Evolutionary conservation across 2,113 vertebrate genomes (phyloP).

Genomic region (Cryptomyrus ogoouensis): DNA sequence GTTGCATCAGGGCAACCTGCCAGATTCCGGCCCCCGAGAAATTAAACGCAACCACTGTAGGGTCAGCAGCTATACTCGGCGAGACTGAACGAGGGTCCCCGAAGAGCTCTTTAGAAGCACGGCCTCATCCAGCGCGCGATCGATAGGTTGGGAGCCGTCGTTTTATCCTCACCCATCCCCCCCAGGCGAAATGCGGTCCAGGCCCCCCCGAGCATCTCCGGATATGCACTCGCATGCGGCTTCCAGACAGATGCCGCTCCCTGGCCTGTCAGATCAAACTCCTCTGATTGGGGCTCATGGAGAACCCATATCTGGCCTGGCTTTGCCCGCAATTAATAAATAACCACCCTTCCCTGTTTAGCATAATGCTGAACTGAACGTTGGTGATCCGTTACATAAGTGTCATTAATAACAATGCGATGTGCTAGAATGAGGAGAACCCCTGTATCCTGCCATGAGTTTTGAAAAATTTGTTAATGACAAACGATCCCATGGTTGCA

Average conservation of each 20-base stretch:
- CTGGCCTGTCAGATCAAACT: conserved; percentile 14
- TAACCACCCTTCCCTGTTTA: background rate
- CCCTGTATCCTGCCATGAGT: background rate
- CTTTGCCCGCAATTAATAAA: background rate
- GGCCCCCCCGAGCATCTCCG: background rate
- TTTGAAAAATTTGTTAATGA: background rate
- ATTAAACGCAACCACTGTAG: background rate
- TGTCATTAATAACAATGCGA: background rate
- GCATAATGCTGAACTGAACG: background rate
- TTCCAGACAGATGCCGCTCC: background rate
- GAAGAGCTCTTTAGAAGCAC: background rate
- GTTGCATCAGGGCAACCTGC: background rate
- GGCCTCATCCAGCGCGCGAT: conserved; percentile 2
- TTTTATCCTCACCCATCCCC: conserved; percentile 21
- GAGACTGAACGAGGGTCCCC: background rate
- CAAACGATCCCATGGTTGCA: background rate
- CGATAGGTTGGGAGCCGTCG: conserved; percentile 8
- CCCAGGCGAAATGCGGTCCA: conserved; percentile 14
- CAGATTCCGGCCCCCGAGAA: conserved; percentile 10
- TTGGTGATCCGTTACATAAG: too few relatives aligned
- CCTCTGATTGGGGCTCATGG: background rate
- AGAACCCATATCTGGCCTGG: background rate
- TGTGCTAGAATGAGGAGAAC: background rate
- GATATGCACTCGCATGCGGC: background rate
- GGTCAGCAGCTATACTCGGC: background rate